Percentiles rank a stretch among this genome's conserved stretches.
Evolutionary conservation across 2,888 invertebrate genomes (phyloP).

Genomic region (Dastarcus helophoroides): DNA sequence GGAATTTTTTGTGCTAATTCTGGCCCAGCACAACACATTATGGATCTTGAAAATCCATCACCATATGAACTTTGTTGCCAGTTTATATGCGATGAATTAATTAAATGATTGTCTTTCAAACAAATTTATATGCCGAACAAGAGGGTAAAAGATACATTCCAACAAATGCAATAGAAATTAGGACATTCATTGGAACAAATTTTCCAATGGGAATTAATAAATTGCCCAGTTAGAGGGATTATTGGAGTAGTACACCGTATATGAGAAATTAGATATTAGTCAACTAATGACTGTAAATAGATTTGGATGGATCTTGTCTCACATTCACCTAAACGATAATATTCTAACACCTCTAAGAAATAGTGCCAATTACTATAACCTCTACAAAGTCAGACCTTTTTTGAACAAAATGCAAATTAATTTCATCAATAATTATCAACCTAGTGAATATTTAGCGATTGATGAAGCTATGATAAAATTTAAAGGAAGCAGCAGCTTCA

Average conservation of each 20-base stretch:
- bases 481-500: constrained; percentile 15
- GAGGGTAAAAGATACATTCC: no score
- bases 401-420: constrained; percentile 12
- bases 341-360: constrained; percentile 10
- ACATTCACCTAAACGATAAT: constrained; percentile 18
- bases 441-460: constrained; percentile 12
- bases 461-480: constrained; percentile 20
- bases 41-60: no score
- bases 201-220: constrained; percentile 18
- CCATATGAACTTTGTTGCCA: no score
- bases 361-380: constrained; percentile 12
- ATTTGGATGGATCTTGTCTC: no score
- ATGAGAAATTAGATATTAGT: constrained; percentile 14
- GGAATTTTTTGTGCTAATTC: no score
- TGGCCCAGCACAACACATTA: no score
- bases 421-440: constrained; percentile 13
- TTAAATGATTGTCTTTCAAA: no score
- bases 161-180: no score
- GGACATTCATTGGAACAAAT: no score
- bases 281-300: constrained; percentile 14
- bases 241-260: constrained; percentile 14
- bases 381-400: constrained; percentile 16
- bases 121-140: no score
- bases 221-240: constrained; percentile 16
- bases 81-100: no score